phyloP scores from a whole-genome alignment of 37 sponge, comb jelly and placozoan species.

The Oopsacas minuta region DNA sequence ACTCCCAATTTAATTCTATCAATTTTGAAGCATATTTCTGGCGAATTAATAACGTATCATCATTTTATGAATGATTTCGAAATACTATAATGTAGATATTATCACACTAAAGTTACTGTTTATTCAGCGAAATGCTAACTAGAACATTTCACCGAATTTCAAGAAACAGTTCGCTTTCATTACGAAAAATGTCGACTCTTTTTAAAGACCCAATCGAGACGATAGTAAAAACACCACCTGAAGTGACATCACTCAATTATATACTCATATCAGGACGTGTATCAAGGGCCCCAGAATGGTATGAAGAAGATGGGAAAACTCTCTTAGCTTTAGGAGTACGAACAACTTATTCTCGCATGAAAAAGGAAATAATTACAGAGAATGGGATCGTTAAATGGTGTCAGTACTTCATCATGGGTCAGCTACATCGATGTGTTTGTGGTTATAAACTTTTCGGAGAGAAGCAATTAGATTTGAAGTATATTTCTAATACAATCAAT shows the following conservation, averaged over 20 bases:
- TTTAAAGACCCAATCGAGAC: neutral
- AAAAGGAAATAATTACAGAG: neutral
- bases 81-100: too few relatives aligned
- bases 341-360: neutral
- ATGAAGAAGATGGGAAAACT: neutral
- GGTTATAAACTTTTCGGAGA: neutral
- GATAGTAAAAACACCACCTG: neutral
- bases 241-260: neutral
- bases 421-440: conserved; percentile 7
- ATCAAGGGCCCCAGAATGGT: neutral
- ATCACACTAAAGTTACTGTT: too few relatives aligned
- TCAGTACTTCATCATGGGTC: neutral
- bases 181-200: neutral
- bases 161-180: too few relatives aligned
- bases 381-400: neutral
- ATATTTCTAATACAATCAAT: neutral
- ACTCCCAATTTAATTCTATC: too few relatives aligned
- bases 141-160: too few relatives aligned
- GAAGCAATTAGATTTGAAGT: neutral
- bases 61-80: too few relatives aligned
- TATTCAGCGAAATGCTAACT: too few relatives aligned
- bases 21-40: too few relatives aligned
- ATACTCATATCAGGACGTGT: neutral
- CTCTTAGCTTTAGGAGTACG: neutral
- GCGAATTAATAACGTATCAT: too few relatives aligned